Conservation (phyloP, 2,797 vertebrate species). For the Clarias laeviceps region DNA sequence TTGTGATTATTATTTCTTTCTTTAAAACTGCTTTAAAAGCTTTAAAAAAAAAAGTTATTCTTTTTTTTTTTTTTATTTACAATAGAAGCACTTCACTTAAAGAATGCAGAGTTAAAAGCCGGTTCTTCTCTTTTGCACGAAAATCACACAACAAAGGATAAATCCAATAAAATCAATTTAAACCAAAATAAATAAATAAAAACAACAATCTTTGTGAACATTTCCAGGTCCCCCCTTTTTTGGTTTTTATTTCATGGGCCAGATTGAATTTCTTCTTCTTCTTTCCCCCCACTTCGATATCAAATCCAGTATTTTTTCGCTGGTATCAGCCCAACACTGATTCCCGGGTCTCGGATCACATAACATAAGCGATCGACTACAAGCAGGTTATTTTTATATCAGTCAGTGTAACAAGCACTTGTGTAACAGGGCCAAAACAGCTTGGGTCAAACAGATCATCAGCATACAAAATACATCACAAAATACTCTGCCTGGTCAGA, state of each 20-base stretch:
- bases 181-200: neutral
- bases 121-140: neutral
- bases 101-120: neutral
- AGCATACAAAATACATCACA: neutral
- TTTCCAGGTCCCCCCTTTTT: neutral
- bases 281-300: neutral
- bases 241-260: neutral
- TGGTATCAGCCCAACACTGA: neutral
- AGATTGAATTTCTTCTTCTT: neutral
- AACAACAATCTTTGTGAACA: neutral
- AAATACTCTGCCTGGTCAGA: no score
- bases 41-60: neutral
- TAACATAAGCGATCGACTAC: neutral
- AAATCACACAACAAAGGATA: neutral
- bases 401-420: no score
- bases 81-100: neutral
- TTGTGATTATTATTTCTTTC: neutral
- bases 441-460: neutral
- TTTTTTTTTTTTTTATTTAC: neutral
- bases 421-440: neutral
- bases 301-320: neutral
- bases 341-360: neutral
- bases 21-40: neutral
- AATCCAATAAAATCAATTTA: neutral
- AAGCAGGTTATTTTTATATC: neutral